A percentile compares a stretch with the other conserved stretches of the same genome.
These are phyloP conservation scores for Drosophila neoperkinsi DNA, from an alignment of 2,888 invertebrate genomes.

Conservation along the genomic window DNA sequence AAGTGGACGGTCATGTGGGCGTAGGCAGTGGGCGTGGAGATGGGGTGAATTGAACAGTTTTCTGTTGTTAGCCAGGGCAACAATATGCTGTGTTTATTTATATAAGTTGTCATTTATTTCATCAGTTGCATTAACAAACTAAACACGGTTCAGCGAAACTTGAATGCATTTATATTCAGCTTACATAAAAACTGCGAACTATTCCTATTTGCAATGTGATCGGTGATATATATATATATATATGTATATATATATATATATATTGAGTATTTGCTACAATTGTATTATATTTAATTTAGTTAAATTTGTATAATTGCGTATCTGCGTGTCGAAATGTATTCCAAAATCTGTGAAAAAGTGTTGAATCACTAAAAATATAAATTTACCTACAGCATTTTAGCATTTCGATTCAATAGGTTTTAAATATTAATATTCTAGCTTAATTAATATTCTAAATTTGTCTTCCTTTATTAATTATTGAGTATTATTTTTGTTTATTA, in stretches of 20 bases:
- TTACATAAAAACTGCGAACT: background rate
- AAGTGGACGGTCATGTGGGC: slow-evolving; percentile 32
- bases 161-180: background rate
- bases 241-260: background rate
- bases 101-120: background rate
- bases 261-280: background rate
- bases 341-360: background rate
- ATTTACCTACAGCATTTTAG: background rate
- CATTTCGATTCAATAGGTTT: background rate
- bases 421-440: background rate
- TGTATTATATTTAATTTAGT: too few species aligned
- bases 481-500: background rate
- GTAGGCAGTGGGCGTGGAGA: slow-evolving; percentile 17
- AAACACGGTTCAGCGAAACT: background rate
- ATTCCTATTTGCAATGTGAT: too few species aligned
- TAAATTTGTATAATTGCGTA: too few species aligned
- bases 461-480: background rate
- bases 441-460: too few species aligned
- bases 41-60: slow-evolving; percentile 47
- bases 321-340: too few species aligned
- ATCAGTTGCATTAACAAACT: background rate
- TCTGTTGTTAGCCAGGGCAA: background rate
- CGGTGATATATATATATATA: background rate
- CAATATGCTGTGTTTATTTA: background rate
- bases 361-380: background rate